Base-by-base conservation (phyloP, 2,113 vertebrate species). In the Semnornis frantzii region DNA sequence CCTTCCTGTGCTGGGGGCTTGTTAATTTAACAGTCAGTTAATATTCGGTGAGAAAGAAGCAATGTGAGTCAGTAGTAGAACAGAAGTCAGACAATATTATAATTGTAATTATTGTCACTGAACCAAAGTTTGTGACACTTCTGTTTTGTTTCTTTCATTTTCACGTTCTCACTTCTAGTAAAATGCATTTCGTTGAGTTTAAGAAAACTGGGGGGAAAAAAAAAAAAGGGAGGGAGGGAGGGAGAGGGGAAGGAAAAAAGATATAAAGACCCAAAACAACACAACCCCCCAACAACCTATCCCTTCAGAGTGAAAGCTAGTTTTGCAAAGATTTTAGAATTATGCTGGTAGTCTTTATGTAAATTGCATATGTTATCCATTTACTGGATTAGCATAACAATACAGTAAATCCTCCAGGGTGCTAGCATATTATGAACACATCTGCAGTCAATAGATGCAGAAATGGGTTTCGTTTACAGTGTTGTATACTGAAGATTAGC, bases 341-440 rank as follows among this genome's bases (percentile, higher is more conserved):
- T 74, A 75, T 70, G 48, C 8, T 52, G 52, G 5, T 44, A 63
- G 44, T 54, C 31, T 69, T 83, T 71, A 72, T 85, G 81, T 68
- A 68, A 87, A 90, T 81, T 70, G 68, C 37, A 33, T 72, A 69
- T 78, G 48, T 81, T 92, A 72, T 84, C 34, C 64, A 50, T 87
- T 94, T 81, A 59, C 65, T 71, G 44, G 23, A 81, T 88, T 95
- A 86, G 78, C 81, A 69, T 83, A 74, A 74, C 89, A 96, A 72
- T 87, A 72, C 58, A 71, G 20, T 9, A 77, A 77, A 19, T 86
- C 54, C 78, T 90, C 12, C 59, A 64, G 81, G 62, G 39, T 64
- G 8, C 8, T 33, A 50, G 28, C 54, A 21, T 21, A 10, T 81
- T 81, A 66, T 33, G 52, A 92, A 52, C 46, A 74, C 37, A 46